These are phyloP conservation scores for Ptilonorhynchus violaceus DNA, from an alignment of 2,113 vertebrate genomes.

Conservation along the genomic window DNA sequence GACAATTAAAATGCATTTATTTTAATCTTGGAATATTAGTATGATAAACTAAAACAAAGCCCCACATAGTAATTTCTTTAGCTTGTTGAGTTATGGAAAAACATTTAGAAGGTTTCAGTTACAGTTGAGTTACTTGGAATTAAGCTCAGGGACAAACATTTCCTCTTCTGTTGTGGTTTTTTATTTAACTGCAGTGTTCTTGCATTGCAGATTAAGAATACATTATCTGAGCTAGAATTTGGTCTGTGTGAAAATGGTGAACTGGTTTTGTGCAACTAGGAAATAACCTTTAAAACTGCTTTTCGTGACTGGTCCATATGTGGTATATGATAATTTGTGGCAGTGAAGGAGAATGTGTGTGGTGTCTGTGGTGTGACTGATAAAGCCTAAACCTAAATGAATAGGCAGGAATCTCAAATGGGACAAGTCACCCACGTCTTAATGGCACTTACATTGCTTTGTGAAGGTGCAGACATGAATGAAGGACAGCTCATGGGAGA, in stretches of 20 bases:
- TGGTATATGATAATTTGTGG: background rate
- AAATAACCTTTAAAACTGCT: background rate
- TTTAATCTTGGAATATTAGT: background rate
- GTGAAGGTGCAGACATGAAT: conserved; percentile 91
- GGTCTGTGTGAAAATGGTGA: background rate
- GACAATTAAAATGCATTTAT: background rate
- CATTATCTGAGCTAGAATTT: background rate
- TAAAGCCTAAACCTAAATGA: background rate
- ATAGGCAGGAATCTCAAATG: background rate
- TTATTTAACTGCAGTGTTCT: background rate
- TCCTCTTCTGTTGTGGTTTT: background rate
- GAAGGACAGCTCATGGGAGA: conserved; percentile 95
- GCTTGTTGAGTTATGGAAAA: background rate
- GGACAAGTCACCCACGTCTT: background rate
- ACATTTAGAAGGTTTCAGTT: background rate
- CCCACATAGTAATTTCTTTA: background rate
- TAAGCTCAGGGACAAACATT: background rate
- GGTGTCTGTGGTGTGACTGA: background rate
- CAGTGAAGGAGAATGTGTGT: background rate
- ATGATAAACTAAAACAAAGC: background rate
- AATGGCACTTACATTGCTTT: background rate
- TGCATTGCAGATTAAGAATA: background rate
- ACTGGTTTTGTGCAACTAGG: background rate
- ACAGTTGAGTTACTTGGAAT: background rate
- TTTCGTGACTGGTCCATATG: background rate